Conservation (phyloP, 2,797 vertebrate genomes). For the Arrhamphus sclerolepis region DNA sequence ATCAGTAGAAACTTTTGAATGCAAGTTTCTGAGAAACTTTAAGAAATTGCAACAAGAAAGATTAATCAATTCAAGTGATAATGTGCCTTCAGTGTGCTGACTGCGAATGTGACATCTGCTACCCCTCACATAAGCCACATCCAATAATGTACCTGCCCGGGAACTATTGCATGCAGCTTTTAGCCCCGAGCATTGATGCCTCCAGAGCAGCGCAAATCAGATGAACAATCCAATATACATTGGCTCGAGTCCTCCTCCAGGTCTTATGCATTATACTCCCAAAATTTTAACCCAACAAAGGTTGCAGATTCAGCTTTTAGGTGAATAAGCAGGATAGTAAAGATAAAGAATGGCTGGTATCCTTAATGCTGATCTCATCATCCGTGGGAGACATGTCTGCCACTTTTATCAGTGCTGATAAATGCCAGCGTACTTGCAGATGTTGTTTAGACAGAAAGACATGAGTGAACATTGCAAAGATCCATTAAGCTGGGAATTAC, state of each 20-base stretch:
- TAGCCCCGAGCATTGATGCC: slow-evolving; percentile 23
- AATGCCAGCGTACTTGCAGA: neutral
- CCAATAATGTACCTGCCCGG: neutral
- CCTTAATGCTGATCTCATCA: neutral
- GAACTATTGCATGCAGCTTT: neutral
- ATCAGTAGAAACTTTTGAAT: neutral
- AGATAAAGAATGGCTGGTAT: neutral
- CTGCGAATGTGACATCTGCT: slow-evolving; percentile 5
- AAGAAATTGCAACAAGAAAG: neutral
- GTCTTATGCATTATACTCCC: neutral
- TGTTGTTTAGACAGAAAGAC: neutral
- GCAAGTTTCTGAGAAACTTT: neutral
- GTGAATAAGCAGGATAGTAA: neutral
- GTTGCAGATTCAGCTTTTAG: slow-evolving; percentile 2
- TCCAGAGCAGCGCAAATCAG: slow-evolving; percentile 25
- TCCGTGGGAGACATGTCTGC: neutral
- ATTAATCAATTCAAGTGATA: neutral
- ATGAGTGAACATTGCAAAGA: slow-evolving; percentile 1
- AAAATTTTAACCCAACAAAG: slow-evolving; percentile 12
- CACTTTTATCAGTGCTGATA: neutral
- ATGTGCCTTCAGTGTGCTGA: neutral
- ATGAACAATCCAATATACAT: slow-evolving; percentile 41
- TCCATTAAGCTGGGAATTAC: neutral
- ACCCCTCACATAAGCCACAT: neutral
- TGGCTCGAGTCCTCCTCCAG: neutral